phyloP scores from a whole-genome alignment of 2,113 vertebrate species.

The Chionomys nivalis region DNA sequence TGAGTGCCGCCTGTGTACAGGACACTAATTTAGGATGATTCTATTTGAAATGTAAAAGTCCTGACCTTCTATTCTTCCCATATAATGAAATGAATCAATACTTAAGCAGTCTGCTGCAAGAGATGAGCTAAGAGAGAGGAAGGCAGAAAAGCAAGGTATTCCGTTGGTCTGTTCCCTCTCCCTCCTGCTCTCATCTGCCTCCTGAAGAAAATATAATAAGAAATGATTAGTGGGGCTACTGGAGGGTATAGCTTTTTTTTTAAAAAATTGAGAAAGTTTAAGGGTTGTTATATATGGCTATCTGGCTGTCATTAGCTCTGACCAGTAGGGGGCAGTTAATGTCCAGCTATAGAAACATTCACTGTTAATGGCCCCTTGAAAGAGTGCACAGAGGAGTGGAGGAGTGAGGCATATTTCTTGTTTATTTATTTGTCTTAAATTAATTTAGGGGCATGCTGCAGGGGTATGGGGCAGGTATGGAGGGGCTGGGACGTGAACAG shows the following conservation, averaged over 20 bases:
- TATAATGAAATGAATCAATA: not conserved
- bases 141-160: not conserved
- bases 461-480: not conserved
- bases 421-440: not conserved
- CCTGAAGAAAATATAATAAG: conserved; percentile 3
- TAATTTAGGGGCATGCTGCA: not conserved
- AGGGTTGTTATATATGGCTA: not conserved
- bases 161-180: not conserved
- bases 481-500: not conserved
- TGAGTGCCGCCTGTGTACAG: not conserved
- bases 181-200: too few relatives aligned
- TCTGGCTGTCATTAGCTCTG: not conserved
- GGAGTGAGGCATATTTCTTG: not conserved
- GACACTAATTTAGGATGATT: not conserved
- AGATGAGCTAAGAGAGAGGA: not conserved
- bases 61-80: not conserved
- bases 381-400: not conserved
- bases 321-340: conserved; percentile 54
- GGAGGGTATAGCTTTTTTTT: not conserved
- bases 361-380: not conserved
- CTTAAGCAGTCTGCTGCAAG: not conserved
- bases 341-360: not conserved
- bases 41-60: conserved; percentile 20
- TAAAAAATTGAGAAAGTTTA: not conserved
- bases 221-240: not conserved